A percentile compares a stretch with the other conserved stretches of the same genome.
phyloP scores from a whole-genome alignment of 2,113 vertebrate genomes.

The Columba janthina region DNA sequence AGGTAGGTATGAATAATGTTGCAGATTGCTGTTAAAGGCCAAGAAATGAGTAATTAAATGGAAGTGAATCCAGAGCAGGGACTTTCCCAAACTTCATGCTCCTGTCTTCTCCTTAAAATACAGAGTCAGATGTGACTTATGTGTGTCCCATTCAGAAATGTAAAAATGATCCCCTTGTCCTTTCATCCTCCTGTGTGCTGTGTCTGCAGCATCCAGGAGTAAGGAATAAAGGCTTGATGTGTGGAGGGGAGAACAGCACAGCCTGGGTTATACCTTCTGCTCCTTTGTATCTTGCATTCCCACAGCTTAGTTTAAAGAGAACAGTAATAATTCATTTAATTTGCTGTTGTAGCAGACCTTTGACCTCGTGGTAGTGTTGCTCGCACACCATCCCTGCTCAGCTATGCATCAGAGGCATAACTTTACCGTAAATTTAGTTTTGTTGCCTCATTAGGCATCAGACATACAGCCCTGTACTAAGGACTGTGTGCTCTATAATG shows the following conservation, averaged over 20 bases:
- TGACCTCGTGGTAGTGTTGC: neutral
- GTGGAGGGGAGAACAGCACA: neutral
- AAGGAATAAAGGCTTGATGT: neutral
- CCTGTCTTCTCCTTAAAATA: neutral
- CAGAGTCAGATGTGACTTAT: neutral
- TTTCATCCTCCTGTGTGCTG: neutral
- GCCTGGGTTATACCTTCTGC: neutral
- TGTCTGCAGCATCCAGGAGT: neutral
- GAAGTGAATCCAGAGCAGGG: neutral
- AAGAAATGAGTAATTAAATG: neutral
- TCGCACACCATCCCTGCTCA: neutral
- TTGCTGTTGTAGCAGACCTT: neutral
- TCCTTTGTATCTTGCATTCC: neutral
- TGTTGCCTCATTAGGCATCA: slow-evolving; percentile 34
- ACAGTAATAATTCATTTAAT: neutral
- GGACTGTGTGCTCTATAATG: neutral
- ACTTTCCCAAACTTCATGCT: neutral
- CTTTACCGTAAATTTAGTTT: slow-evolving; percentile 4
- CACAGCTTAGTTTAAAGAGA: neutral
- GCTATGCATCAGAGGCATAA: neutral
- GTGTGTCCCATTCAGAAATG: neutral
- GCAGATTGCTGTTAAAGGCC: neutral
- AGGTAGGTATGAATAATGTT: neutral
- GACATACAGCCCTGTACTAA: neutral
- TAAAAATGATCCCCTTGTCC: neutral